Percentiles rank a stretch among this genome's conserved stretches.
Conservation (phyloP, 2,888 invertebrate genomes). For the Morpho achilles region DNA sequence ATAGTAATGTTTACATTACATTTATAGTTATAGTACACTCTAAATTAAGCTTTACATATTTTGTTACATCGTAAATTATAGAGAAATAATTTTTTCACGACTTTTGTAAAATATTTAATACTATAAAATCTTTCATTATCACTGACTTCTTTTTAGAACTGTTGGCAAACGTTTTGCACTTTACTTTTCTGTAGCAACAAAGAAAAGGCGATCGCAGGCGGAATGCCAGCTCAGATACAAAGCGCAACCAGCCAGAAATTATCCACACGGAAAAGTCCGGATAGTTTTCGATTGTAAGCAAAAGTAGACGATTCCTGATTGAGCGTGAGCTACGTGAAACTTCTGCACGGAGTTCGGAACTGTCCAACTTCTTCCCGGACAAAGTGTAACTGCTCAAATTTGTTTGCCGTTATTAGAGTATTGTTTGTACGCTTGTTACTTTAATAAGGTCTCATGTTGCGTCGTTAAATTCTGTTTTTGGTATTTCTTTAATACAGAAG, state of each 20-base stretch:
- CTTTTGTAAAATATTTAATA: neutral
- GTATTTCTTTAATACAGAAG: too few relatives aligned
- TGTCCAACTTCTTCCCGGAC: constrained; percentile 12
- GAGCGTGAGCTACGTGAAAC: constrained; percentile 12
- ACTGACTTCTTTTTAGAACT: constrained; percentile 2
- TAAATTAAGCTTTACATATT: too few relatives aligned
- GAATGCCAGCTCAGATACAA: constrained; percentile 7
- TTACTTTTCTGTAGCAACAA: constrained; percentile 11
- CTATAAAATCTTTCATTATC: neutral
- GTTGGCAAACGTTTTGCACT: constrained; percentile 14
- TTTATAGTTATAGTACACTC: too few relatives aligned
- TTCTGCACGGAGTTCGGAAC: constrained; percentile 6
- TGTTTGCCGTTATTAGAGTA: constrained; percentile 3
- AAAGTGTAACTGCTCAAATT: constrained; percentile 17
- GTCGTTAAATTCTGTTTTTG: too few relatives aligned
- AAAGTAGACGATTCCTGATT: constrained; percentile 15
- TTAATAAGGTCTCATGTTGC: too few relatives aligned
- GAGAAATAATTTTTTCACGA: too few relatives aligned
- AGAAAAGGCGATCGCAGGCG: constrained; percentile 9
- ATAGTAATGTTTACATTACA: too few relatives aligned
- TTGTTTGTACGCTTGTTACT: neutral
- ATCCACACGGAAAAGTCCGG: constrained; percentile 12
- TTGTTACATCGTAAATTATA: too few relatives aligned
- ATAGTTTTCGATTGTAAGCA: constrained; percentile 14
- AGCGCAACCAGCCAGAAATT: constrained; percentile 11